Base-by-base conservation (phyloP, 2,888 invertebrate species). In the Altica lythri region DNA sequence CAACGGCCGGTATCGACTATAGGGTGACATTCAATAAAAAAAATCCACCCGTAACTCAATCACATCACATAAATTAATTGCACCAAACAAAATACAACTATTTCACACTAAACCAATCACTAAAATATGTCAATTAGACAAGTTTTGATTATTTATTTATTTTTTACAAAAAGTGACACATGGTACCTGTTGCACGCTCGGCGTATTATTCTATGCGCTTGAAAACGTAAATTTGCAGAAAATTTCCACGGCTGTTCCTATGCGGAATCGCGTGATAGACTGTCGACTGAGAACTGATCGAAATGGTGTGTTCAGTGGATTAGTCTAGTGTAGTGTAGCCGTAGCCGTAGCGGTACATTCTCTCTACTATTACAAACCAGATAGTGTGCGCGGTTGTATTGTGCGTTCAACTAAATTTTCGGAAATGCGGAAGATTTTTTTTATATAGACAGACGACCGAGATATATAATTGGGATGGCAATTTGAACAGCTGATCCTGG, bases 1-100 rank as follows among this genome's bases (percentile, higher is more conserved):
- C 69, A 77, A 66, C 12, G 75, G 75, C 70, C 76, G 74, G 70
- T 77, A 77, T 30, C 76, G 72, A 62, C 76, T 77, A 59, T 77
- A 77, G 32, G 77, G 77, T 60, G 77, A 77, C 77, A 77, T 77
- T 64, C 69, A 67, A 60, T 19, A n/a, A 38, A 19, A 4, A 27
- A 38, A 19, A 9, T 27, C 35, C 38, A 57, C 37, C 55, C 53
- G 14, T 18, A 50, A 43, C 12, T 4, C 37, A 46, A 52, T 50
- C 53, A 59, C 60, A 53, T 53, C 35, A 53, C 63, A 53, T 52
- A 46, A 18, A 12, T 17, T 8, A 1, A 32, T 18, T 18, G 29
- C n/a, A 8, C 14, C 19, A 25, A 27, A 34, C 8, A 35, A 27
- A 47, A 18, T n/a, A 38, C 38, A 6, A 14, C 42, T 4, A 30